A percentile compares a stretch with the other conserved stretches of the same genome.
Conservation (phyloP, 2,113 vertebrate genomes). For the Rhodinocichla rosea region DNA sequence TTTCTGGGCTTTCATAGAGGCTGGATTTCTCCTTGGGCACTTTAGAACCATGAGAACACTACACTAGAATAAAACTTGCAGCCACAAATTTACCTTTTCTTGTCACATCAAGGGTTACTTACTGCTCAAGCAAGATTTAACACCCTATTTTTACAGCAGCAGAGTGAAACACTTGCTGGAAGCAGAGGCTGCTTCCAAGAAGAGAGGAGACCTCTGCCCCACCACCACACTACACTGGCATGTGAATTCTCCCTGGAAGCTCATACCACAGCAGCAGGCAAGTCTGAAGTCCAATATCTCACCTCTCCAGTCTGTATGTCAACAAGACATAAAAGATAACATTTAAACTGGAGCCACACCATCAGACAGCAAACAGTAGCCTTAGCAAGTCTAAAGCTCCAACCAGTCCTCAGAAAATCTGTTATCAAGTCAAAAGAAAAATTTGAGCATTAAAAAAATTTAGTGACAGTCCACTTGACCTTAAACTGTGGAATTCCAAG, state of each 20-base stretch:
- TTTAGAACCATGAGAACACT: background rate
- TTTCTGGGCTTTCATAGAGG: background rate
- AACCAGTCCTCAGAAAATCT: background rate
- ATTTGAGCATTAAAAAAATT: background rate
- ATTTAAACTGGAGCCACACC: background rate
- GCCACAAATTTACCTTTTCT: background rate
- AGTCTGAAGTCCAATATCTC: background rate
- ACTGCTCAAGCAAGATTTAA: background rate
- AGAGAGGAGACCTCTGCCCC: background rate
- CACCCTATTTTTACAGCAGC: background rate
- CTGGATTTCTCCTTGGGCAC: background rate
- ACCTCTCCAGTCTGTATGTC: background rate
- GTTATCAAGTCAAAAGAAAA: background rate
- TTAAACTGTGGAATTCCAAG: background rate
- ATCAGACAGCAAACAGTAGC: conserved; percentile 6
- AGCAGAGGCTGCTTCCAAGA: background rate
- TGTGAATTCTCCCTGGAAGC: background rate
- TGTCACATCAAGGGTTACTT: background rate
- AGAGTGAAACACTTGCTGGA: background rate
- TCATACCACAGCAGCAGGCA: background rate
- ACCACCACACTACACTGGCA: accelerated
- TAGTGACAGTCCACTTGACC: background rate
- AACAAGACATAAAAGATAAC: conserved; percentile 20
- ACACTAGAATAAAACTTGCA: background rate
- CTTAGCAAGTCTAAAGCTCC: background rate